Evolutionary conservation across 2,113 vertebrate genomes (phyloP), one percentile per base, ranked within the genome.

Genomic region (Thunnus maccoyii): DNA sequence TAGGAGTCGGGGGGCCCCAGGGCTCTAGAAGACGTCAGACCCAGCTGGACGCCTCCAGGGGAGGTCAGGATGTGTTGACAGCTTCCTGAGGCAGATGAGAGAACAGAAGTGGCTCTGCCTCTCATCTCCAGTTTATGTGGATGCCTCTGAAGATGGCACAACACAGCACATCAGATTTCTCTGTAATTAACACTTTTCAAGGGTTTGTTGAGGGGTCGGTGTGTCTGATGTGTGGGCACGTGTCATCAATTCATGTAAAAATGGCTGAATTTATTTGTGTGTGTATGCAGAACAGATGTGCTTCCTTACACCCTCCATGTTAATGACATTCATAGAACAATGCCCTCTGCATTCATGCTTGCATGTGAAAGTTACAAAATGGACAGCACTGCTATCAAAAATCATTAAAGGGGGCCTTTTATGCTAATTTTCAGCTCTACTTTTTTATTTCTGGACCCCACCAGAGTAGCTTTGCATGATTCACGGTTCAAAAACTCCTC

Each of bases 31-130:
- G 86, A 91, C 76, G 67, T 89, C 90, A 86, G 80, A 18, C 86
- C 84, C 91, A 94, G 91, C 93, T 93, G 93, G 86, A 85, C 48
- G 46, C 79, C 90, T 89, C 83, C 68, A 55, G 85, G 89, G 82
- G 80, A 90, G 89, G 86, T 91, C 90, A 90, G 73, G 82, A 75
- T 82, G 83, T 87, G 87, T 84, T 91, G 90, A 93, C 83, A 88
- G 83, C 81, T 88, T 84, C 84, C 67, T 69, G 44, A 60, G 76
- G 88, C 88, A 80, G 83, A 85, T 27, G 80, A 78, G 58, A 54
- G 76, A 86, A 78, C 86, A 88, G 83, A 88, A 84, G 83, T 72
- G 79, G 63, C 84, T 68, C 36, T 54, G 78, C 67, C 75, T 83
- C 80, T 83, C 81, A 62, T 87, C 72, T 83, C 58, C 62, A 77